These are phyloP conservation scores for Bhutanitis thaidina DNA, from an alignment of 2,888 invertebrate genomes.

Conservation along the genomic window DNA sequence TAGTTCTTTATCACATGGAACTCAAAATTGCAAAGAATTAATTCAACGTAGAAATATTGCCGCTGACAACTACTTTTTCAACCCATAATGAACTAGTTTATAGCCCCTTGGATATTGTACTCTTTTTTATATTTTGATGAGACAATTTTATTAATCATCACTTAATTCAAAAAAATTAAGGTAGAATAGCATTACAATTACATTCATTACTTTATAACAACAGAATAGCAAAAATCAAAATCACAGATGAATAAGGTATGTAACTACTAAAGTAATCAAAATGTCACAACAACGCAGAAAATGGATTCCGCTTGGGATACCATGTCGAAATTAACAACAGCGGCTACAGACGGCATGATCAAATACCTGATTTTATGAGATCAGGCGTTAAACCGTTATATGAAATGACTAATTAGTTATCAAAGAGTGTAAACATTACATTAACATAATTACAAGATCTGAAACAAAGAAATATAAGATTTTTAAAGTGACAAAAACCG, in stretches of 20 bases:
- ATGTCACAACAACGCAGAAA: conserved; percentile 80
- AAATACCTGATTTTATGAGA: too few species aligned
- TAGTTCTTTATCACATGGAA: conserved; percentile 28
- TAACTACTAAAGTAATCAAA: too few species aligned
- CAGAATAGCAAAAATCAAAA: conserved; percentile 47
- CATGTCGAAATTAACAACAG: too few species aligned
- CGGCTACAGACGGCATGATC: too few species aligned
- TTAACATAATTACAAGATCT: too few species aligned
- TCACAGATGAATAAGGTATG: too few species aligned
- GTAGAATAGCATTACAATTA: conserved; percentile 36
- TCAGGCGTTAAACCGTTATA: too few species aligned
- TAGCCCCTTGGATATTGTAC: conserved; percentile 27
- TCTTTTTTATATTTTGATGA: conserved; percentile 28
- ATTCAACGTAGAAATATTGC: conserved; percentile 50
- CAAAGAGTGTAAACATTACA: too few species aligned
- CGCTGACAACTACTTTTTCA: conserved; percentile 69
- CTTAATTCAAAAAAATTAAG: conserved; percentile 31
- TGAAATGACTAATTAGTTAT: too few species aligned
- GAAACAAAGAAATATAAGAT: too few species aligned
- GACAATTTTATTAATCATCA: conserved; percentile 42
- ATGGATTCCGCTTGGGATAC: conserved; percentile 71
- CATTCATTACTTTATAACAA: conserved; percentile 43
- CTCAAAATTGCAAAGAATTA: conserved; percentile 41
- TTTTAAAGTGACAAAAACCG: too few species aligned
- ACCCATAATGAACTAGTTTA: conserved; percentile 62